Evolutionary conservation across 2,888 invertebrate species (phyloP), one percentile per base, ranked within the genome.

Genomic region (Disparrhopalites patrizii): DNA sequence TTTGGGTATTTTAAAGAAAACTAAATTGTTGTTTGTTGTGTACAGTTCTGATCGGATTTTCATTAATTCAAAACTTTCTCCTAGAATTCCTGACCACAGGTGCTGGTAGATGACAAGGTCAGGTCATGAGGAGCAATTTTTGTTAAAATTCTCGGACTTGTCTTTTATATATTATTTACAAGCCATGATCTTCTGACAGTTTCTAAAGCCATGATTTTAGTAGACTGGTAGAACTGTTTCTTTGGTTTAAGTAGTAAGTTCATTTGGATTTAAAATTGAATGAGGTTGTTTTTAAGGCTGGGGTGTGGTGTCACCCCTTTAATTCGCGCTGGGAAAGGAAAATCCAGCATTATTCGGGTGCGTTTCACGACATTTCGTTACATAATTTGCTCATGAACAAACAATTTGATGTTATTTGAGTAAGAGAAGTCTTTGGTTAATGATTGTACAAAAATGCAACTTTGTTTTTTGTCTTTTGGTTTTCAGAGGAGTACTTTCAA

Each of bases 401-500:
- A 15, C 15, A 15, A 10, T 36, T 36, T 36, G 15, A 36, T 36
- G 15, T 36, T 36, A 36, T 36, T 10, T 10, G 7, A 36, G 36
- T 36, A 36, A 36, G n/a, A n/a, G n/a, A n/a, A n/a, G n/a, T n/a
- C n/a, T n/a, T n/a, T n/a, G n/a, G n/a, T n/a, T n/a, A 36, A 36
- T 36, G 15, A 36, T 36, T 36, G 15, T 36, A 15, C 8, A 13
- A n/a, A 47, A 47, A 47, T 47, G 18, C 18, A 47, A 47, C 47
- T n/a, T n/a, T 52, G 27, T 8, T 10, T 10, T 60, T 10, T 40
- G 18, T 7, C 23, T 15, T 7, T 7, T 18, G 25, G 60, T 55
- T 60, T 55, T 40, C 62, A 83, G 83, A 80, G 82, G 0, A 83
- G 84, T 70, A 83, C 82, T 76, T 92, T 92, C 79, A 83, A 90